These are phyloP conservation scores for Petrocephalus sullivani DNA, from an alignment of 2,797 vertebrate genomes.

Conservation along the genomic window DNA sequence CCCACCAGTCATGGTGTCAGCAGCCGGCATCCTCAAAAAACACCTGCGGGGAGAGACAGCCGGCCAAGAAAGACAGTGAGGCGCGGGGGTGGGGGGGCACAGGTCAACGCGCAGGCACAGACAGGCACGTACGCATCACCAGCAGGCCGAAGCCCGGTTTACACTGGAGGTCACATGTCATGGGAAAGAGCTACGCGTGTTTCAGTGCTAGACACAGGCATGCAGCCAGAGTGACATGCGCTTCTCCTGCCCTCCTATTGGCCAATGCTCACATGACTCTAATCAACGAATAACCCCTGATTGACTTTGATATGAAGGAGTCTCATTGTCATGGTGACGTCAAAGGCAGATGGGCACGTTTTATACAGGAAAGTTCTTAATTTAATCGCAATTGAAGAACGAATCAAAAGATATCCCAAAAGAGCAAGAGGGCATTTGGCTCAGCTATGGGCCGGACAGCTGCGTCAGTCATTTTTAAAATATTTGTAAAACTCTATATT, in stretches of 20 bases:
- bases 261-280: not conserved
- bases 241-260: not conserved
- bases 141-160: not conserved
- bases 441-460: slow-evolving; percentile 21
- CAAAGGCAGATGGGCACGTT: slow-evolving; percentile 25
- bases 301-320: not conserved
- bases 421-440: slow-evolving; percentile 20
- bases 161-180: not conserved
- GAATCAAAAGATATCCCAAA: slow-evolving; percentile 20
- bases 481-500: not conserved
- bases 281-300: not conserved
- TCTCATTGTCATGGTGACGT: slow-evolving; percentile 22
- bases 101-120: slow-evolving; percentile 9
- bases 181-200: not conserved
- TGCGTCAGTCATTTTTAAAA: slow-evolving; percentile 1
- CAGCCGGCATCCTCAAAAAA: slow-evolving; percentile 68
- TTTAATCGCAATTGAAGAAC: slow-evolving; percentile 22
- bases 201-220: not conserved
- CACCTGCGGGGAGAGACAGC: slow-evolving; percentile 22
- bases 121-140: not conserved
- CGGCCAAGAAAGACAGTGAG: slow-evolving; percentile 32
- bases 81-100: not conserved
- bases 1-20: slow-evolving; percentile 76
- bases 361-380: slow-evolving; percentile 21
- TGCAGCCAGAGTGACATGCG: not conserved